phyloP scores from a whole-genome alignment of 2,113 vertebrate genomes.

The Podocnemis expansa region DNA sequence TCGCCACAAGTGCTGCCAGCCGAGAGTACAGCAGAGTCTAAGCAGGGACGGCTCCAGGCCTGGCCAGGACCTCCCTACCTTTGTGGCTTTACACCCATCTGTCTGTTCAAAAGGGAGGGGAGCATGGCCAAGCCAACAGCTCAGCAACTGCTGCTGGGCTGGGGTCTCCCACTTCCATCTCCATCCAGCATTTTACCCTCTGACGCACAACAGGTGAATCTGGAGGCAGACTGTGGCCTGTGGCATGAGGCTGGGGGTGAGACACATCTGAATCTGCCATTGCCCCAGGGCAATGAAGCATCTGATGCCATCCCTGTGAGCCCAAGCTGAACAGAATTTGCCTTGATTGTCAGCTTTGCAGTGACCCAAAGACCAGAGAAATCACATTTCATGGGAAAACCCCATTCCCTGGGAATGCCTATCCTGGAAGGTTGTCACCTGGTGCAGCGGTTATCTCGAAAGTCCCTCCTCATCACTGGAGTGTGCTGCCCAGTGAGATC shows the following conservation, averaged over 20 bases:
- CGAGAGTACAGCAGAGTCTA: too few relatives aligned
- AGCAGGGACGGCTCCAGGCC: background rate
- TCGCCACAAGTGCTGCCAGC: too few relatives aligned
- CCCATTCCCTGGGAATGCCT: background rate
- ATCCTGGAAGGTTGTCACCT: background rate
- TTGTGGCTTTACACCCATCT: background rate
- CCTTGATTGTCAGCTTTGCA: background rate
- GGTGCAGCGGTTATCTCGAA: constrained; percentile 47
- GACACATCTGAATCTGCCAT: too few relatives aligned
- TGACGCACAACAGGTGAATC: background rate
- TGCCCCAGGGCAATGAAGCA: background rate
- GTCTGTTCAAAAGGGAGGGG: too few relatives aligned
- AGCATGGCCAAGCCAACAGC: too few relatives aligned
- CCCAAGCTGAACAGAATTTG: accelerated
- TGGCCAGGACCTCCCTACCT: background rate
- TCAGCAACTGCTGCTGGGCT: background rate
- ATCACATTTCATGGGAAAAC: background rate
- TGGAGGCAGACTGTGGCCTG: background rate
- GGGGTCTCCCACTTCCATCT: too few relatives aligned
- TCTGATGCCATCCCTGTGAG: background rate
- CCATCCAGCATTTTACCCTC: background rate
- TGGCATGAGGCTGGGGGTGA: background rate
- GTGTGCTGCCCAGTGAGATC: constrained; percentile 16
- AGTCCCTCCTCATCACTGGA: background rate
- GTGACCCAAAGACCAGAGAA: constrained; percentile 8